Conservation (phyloP, 92 coral and sea anemone species). For the Umimayanthus kanabou region DNA sequence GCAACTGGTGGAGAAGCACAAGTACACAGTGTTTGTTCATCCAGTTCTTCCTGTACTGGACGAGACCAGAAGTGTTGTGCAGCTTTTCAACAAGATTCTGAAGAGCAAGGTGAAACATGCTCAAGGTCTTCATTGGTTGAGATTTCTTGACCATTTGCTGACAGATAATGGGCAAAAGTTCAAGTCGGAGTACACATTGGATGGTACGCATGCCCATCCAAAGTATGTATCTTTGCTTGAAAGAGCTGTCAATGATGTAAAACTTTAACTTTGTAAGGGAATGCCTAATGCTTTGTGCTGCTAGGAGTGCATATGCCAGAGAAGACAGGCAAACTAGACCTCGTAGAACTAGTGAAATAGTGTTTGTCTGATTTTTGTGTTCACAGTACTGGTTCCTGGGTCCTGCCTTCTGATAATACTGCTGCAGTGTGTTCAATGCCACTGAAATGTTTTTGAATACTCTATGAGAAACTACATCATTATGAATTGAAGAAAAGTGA, state of each 20-base stretch:
- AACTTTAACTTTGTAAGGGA: neutral
- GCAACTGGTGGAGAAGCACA: slow-evolving; percentile 20
- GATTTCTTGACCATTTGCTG: slow-evolving; percentile 43
- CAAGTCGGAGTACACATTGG: slow-evolving; percentile 44
- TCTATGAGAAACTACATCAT: too few relatives aligned
- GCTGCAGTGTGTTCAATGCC: too few relatives aligned
- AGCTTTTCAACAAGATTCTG: slow-evolving; percentile 47
- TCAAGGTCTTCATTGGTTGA: slow-evolving; percentile 54
- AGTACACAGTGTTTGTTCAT: slow-evolving; percentile 48
- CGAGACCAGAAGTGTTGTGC: slow-evolving; percentile 44
- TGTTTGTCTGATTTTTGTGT: too few relatives aligned
- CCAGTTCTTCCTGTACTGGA: slow-evolving; percentile 53
- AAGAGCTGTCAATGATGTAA: slow-evolving; percentile 45
- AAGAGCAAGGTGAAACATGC: slow-evolving; percentile 31
- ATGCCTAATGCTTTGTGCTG: too few relatives aligned
- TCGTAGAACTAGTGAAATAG: too few relatives aligned
- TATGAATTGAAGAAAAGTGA: too few relatives aligned
- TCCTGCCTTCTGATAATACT: too few relatives aligned
- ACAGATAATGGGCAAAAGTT: slow-evolving; percentile 35
- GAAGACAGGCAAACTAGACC: too few relatives aligned
- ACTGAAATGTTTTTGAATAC: too few relatives aligned
- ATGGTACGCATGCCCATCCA: slow-evolving; percentile 64
- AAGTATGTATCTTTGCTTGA: slow-evolving; percentile 56
- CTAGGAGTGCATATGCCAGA: too few relatives aligned
- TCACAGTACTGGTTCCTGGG: too few relatives aligned